Conservation (phyloP, 2,113 vertebrate genomes). For the Donacobius atricapilla region DNA sequence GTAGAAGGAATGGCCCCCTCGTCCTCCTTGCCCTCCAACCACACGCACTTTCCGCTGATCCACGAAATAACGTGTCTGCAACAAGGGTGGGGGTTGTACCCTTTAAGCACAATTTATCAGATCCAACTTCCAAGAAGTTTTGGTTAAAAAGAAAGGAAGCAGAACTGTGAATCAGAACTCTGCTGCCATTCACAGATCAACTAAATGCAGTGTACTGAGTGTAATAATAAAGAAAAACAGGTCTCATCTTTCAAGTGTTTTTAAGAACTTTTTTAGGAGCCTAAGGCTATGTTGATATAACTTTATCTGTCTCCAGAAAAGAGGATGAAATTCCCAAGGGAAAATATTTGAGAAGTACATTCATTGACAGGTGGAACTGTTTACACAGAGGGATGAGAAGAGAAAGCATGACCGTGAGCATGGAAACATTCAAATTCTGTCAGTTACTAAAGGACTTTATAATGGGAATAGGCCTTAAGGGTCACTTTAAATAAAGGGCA, state of each 20-base stretch:
- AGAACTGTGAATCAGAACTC: neutral
- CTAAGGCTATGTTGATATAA: neutral
- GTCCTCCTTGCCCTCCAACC: conserved; percentile 83
- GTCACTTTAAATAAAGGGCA: neutral
- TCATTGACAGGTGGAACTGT: neutral
- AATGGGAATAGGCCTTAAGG: neutral
- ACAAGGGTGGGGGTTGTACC: neutral
- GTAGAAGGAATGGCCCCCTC: conserved; percentile 81
- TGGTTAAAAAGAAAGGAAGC: neutral
- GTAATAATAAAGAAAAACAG: neutral
- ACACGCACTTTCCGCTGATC: conserved; percentile 84
- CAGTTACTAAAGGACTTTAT: neutral
- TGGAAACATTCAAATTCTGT: neutral
- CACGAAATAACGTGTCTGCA: conserved; percentile 85
- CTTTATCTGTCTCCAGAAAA: neutral
- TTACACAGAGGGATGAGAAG: neutral
- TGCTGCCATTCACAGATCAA: neutral
- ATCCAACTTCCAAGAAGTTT: neutral
- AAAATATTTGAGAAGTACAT: neutral
- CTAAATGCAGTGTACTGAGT: neutral
- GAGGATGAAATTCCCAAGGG: neutral
- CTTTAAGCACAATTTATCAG: neutral
- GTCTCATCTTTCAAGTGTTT: neutral
- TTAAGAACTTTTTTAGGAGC: neutral
- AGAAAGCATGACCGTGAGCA: neutral